Base-by-base conservation (phyloP, 2,113 vertebrate genomes). In the Lates calcarifer region DNA sequence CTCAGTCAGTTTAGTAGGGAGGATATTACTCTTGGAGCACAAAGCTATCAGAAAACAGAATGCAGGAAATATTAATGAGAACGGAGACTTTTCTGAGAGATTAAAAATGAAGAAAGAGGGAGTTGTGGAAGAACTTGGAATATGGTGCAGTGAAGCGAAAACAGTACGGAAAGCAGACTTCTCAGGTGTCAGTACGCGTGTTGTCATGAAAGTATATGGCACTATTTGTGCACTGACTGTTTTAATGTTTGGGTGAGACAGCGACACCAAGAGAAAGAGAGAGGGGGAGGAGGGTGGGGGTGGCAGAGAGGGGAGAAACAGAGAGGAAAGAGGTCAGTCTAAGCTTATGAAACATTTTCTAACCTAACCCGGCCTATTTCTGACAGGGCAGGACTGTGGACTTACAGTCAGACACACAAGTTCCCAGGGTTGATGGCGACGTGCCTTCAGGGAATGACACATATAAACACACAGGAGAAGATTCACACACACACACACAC, bases 291-390 rank as follows among this genome's bases (percentile, higher is more conserved):
- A 18, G 74, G 24, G 53, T 33, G 29, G 22, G 74, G 66, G 75
- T 6, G 77, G 47, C 22, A 45, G 74, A 80, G 83, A 66, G 77
- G 77, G 43, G 79, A 75, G 82, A 86, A 61, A 43, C 81, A 76
- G 56, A 72, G 71, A 87, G 65, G 87, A 94, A 93, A 89, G 93
- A 94, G 94, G 92, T 94, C 92, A 95, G 80, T 74, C 81, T 86
- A 39, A 90, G 91, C 92, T 95, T 95, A 94, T 92, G 91, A 93
- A 94, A 94, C 91, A 90, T 88, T 93, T 87, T 93, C 85, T 84
- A 93, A 93, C 93, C 89, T 87, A 91, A 92, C 92, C 81, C 88
- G 92, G 89, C 92, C 92, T 94, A 92, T 92, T 95, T 94, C 89
- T 94, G 91, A 94, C 90, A 84, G 83, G 84, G 89, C 86, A 89